Base-by-base conservation (phyloP, 1,140 invertebrate species). In the Planococcus citri region DNA sequence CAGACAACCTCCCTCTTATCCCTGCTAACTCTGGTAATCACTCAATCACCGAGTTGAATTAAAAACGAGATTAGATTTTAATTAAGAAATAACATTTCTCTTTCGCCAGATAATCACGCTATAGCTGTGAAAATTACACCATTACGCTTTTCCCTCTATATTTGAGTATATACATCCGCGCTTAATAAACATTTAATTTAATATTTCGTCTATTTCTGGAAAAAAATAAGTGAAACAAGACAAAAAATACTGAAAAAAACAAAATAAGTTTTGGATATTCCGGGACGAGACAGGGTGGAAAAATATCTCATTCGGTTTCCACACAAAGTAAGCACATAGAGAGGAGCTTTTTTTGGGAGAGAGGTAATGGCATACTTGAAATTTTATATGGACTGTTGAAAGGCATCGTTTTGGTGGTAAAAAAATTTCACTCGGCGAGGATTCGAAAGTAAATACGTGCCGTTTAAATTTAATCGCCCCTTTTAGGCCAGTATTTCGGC, bases 371-470 rank as follows among this genome's bases (percentile, higher is more conserved):
- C 12, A 51, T 51, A 51, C 41, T 51, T 51, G 41, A 51, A 51
- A 51, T 51, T 51, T 51, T 51, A 51, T 51, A 51, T 17, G 6
- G 41, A 51, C 41, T 14, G 41, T 51, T 51, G 41, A 51, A 51
- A 51, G 17, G 41, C 29, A 12, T n/a, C n/a, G 29, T 33, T 6
- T 33, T 6, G 29, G 29, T 12, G 41, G 41, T 20, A 51, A 51
- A 51, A 51, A 51, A 51, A 33, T 33, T 51, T 51, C n/a, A 51
- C 41, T 51, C 41, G 17, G 29, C 29, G 2, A 51, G n/a, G 41
- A 51, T 51, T 51, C 41, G 41, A 51, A 51, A 51, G 41, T 51
- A 51, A 51, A 51, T 51, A 51, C 41, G 41, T 51, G 41, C 41
- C 41, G 41, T 51, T 51, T 51, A 51, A 51, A 51, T 51, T 51